These are phyloP conservation scores for Microcebus murinus DNA, from an alignment of 2,113 vertebrate species.

Conservation along the genomic window DNA sequence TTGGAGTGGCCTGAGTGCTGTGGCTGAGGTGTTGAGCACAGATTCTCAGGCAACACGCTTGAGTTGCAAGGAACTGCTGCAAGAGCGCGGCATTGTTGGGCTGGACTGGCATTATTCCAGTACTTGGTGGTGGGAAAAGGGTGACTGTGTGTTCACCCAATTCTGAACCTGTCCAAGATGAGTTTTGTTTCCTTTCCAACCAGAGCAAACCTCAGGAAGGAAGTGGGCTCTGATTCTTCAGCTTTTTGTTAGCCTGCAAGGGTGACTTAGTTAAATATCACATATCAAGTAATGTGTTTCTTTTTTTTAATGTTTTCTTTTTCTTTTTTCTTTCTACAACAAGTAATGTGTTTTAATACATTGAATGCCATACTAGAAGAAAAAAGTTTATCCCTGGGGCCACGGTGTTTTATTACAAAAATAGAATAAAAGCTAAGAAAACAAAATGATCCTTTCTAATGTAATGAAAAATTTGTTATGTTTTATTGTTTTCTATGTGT, in stretches of 20 bases:
- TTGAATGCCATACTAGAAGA: no score
- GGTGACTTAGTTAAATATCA: background rate
- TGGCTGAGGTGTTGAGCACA: rapidly evolving
- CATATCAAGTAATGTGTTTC: background rate
- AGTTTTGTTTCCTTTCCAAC: background rate
- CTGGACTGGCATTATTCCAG: background rate
- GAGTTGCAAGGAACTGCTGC: background rate
- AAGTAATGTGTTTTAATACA: no score
- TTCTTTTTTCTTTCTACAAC: no score
- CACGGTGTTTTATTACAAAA: no score
- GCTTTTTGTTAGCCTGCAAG: background rate
- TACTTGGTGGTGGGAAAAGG: background rate
- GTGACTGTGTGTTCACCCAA: background rate
- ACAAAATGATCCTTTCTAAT: no score
- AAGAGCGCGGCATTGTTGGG: background rate
- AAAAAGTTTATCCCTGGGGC: no score
- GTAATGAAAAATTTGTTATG: no score
- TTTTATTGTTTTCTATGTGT: no score
- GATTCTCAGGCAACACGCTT: background rate
- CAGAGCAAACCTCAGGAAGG: background rate
- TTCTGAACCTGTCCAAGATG: background rate
- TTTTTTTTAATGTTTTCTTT: no score
- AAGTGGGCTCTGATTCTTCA: background rate
- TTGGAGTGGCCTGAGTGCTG: background rate
- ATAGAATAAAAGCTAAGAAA: no score